Percentiles rank a stretch among this genome's conserved stretches.
These are phyloP conservation scores for Lacerta agilis DNA, from an alignment of 2,797 vertebrate species.

Conservation along the genomic window DNA sequence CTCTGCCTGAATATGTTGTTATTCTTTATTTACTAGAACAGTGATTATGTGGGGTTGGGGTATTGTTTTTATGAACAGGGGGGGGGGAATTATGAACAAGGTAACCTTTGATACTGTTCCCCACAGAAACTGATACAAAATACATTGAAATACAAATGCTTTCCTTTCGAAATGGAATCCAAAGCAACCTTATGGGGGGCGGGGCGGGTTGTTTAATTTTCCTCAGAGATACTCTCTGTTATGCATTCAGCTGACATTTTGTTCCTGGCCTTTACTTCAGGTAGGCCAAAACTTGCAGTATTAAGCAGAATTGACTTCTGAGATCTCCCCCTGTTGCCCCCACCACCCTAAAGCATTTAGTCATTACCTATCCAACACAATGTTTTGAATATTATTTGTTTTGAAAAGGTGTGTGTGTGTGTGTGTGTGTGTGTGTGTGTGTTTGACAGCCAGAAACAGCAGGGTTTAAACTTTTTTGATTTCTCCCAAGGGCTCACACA, in stretches of 20 bases:
- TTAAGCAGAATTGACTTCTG: background rate
- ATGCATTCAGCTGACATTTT: background rate
- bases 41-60: background rate
- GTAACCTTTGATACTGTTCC: background rate
- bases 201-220: background rate
- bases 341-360: background rate
- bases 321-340: background rate
- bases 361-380: slow-evolving; percentile 14
- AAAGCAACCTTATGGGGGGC: background rate
- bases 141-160: background rate
- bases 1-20: background rate
- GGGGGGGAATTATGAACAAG: background rate
- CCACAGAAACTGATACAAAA: background rate
- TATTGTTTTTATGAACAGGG: background rate
- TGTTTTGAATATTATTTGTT: background rate
- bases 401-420: background rate
- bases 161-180: slow-evolving; percentile 1
- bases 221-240: background rate
- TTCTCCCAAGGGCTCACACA: background rate
- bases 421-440: background rate
- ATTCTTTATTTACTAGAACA: background rate
- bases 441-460: background rate
- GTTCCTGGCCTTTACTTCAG: background rate
- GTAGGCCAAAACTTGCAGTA: background rate
- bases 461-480: background rate